These are phyloP conservation scores for Suncus etruscus DNA, from an alignment of 2,113 vertebrate genomes.

Conservation along the genomic window DNA sequence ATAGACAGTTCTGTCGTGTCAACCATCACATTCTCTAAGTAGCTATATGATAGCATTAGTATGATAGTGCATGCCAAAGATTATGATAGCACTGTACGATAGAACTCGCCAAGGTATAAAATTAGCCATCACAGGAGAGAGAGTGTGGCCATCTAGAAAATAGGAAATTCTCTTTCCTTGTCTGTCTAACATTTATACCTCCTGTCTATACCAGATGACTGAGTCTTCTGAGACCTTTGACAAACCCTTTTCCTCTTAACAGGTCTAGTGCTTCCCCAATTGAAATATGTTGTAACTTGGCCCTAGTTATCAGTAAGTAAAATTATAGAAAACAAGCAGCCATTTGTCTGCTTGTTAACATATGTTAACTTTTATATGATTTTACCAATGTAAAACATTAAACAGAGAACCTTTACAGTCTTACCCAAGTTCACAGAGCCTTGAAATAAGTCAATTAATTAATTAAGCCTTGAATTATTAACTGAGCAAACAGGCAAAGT, in stretches of 20 bases:
- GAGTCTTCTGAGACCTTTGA: not conserved
- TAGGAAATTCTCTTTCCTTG: not conserved
- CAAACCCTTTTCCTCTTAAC: not conserved
- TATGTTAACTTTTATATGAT: no score
- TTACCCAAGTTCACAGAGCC: not conserved
- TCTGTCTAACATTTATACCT: not conserved
- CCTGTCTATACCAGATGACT: not conserved
- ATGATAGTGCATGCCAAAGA: not conserved
- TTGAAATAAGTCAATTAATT: no score
- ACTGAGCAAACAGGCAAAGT: no score
- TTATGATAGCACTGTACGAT: no score
- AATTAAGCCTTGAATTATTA: not conserved
- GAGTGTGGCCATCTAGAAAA: not conserved
- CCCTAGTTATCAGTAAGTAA: not conserved
- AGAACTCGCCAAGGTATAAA: not conserved
- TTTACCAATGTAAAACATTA: no score
- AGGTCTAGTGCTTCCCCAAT: not conserved
- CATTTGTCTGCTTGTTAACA: no score
- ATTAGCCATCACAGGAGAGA: not conserved
- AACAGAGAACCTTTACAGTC: not conserved
- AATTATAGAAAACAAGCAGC: no score
- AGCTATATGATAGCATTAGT: not conserved
- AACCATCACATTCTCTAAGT: not conserved
- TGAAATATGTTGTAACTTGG: not conserved
- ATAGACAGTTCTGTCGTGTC: not conserved